Conservation (phyloP, 2,888 invertebrate genomes). For the Pollenia amentaria region DNA sequence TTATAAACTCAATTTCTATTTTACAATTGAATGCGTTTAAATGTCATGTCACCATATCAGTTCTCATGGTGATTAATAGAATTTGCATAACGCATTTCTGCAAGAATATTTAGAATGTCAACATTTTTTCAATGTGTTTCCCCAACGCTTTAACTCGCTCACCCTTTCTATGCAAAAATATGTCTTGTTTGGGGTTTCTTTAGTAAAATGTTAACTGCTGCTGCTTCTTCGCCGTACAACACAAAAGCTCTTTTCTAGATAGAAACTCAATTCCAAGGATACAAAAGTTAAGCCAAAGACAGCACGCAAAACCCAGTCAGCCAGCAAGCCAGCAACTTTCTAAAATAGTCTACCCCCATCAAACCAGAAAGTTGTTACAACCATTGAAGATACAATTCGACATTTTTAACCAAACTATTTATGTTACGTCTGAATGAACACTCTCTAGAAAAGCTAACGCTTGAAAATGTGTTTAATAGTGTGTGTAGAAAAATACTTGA, state of each 20-base stretch:
- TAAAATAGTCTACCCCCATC: background rate
- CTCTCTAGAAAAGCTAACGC: conserved; percentile 12
- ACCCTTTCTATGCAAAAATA: background rate
- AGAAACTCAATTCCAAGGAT: conserved; percentile 31
- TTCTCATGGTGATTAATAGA: conserved; percentile 68
- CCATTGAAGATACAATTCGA: conserved; percentile 20
- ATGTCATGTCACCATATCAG: conserved; percentile 71
- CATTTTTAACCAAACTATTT: conserved; percentile 15
- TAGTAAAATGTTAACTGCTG: background rate
- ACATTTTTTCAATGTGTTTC: conserved; percentile 16
- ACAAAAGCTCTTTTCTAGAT: background rate
- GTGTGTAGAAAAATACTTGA: conserved; percentile 45
- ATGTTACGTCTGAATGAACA: conserved; percentile 40
- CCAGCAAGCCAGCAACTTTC: background rate
- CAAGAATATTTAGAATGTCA: conserved; percentile 60
- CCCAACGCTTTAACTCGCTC: background rate
- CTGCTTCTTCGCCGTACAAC: background rate
- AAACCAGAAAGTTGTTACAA: background rate
- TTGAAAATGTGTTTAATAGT: conserved; percentile 27
- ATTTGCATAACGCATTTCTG: conserved; percentile 66
- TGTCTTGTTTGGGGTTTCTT: background rate
- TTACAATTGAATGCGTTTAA: conserved; percentile 68
- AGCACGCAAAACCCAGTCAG: background rate
- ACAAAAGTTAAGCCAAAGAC: conserved; percentile 41
- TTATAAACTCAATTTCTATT: conserved; percentile 69